Conservation (phyloP, 2,888 invertebrate genomes). For the Oscheius sp. region DNA sequence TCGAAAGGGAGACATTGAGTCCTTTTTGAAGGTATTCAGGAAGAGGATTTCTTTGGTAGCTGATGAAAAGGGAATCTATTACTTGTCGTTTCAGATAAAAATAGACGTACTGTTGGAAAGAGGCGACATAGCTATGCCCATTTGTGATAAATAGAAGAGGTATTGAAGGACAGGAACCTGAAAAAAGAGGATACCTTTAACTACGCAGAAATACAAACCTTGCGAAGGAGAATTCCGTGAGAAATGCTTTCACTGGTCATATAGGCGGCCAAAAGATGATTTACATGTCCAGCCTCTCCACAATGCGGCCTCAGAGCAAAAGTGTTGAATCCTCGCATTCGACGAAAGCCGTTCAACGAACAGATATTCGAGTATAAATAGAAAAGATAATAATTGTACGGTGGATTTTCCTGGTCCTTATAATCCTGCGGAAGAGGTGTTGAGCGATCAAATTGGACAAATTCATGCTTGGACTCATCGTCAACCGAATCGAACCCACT, state of each 20-base stretch:
- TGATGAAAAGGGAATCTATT: slow-evolving; percentile 95
- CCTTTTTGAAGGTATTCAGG: slow-evolving; percentile 81
- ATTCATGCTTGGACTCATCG: slow-evolving; percentile 98
- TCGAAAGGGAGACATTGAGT: slow-evolving; percentile 89
- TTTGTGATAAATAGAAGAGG: slow-evolving; percentile 94
- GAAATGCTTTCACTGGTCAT: slow-evolving; percentile 97
- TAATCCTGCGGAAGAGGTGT: slow-evolving; percentile 83
- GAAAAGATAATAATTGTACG: slow-evolving; percentile 96
- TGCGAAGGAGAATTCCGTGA: slow-evolving; percentile 92
- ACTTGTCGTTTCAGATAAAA: too few species aligned
- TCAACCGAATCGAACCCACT: slow-evolving; percentile 98
- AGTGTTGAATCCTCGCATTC: slow-evolving; percentile 74
- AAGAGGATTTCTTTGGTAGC: slow-evolving; percentile 96
- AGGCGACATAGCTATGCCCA: slow-evolving; percentile 98
- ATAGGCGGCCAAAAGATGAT: slow-evolving; percentile 95
- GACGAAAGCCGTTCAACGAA: slow-evolving; percentile 90
- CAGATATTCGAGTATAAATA: slow-evolving; percentile 97
- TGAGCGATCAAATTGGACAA: slow-evolving; percentile 81
- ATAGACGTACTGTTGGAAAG: slow-evolving; percentile 97
- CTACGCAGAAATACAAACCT: slow-evolving; percentile 74
- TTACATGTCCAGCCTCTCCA: slow-evolving; percentile 96
- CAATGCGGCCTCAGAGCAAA: slow-evolving; percentile 95
- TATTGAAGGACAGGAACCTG: slow-evolving; percentile 96
- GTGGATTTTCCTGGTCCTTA: slow-evolving; percentile 91
- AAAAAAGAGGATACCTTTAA: slow-evolving; percentile 19